Base-by-base conservation (phyloP, 2,888 invertebrate genomes). In the Carcina quercana region DNA sequence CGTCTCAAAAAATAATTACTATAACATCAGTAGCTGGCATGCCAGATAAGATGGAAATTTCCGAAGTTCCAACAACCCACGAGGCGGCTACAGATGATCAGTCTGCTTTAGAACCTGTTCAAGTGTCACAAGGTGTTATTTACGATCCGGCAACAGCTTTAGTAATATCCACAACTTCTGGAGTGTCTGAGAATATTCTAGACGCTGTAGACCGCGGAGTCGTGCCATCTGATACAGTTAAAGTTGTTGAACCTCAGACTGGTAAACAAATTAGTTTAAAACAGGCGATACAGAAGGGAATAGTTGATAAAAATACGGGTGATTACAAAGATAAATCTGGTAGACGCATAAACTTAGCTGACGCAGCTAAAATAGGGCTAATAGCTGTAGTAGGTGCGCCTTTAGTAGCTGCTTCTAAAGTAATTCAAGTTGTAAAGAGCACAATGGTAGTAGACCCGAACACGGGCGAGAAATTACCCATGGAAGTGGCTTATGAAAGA, bases 351-450 rank as follows among this genome's bases (percentile, higher is more conserved):
- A 87, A 86, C 34, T 68, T 95, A 24, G 82, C 87, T 30, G 92
- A 93, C 47, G 94, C 94, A 1, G 88, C 91, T 8, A 91, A 92
- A 67, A 82, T 90, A 49, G 95, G 95, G 8, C 74, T 93, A n/a
- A 66, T 95, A 4, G 86, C 87, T 8, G 91, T 95, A 6, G 64
- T 89, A 28, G 94, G 94, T 24, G 89, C 91, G 5, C 94, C 94
- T 1, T 69, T 93, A 30, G 86, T 91, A 3, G 91, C 90, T 3
- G 88, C 90, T 1, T 88, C 90, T 35, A 88, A 89, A 45, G 86
- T 90, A 0, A 86, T 91, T 33, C 89, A 91, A 62, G 86, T 89
- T 0, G 86, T 92, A 3, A 86, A 82, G 45, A 83, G 58, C 42
- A 83, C 86, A 3, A 89, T 91, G 82, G 87, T 92, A 8, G 79